phyloP scores from a whole-genome alignment of 37 sponge, comb jelly and placozoan species.

The Cliona cf. orientalis region DNA sequence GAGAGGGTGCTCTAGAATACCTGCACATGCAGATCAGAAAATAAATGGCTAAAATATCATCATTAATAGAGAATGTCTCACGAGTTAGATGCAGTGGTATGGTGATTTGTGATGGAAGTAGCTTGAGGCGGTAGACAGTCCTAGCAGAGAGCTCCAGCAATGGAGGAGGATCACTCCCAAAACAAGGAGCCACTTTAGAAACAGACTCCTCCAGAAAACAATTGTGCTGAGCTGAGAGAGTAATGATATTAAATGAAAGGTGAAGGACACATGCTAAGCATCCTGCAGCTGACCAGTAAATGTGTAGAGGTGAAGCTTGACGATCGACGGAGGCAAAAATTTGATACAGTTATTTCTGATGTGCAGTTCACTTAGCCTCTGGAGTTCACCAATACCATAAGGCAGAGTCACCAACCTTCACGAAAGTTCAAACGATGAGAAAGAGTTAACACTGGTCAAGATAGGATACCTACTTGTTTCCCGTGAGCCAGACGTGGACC shows the following conservation, averaged over 20 bases:
- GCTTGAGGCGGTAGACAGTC: too few species aligned
- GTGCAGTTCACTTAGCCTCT: constrained; percentile 70
- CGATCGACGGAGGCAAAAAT: constrained; percentile 64
- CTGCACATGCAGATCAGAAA: too few species aligned
- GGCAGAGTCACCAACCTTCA: constrained; percentile 64
- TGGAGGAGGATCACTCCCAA: too few species aligned
- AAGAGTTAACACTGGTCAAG: background rate
- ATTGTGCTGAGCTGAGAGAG: constrained; percentile 63
- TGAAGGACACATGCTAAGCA: background rate
- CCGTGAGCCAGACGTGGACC: constrained; percentile 70
- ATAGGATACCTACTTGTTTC: constrained; percentile 49
- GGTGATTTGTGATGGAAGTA: background rate
- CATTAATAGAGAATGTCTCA: too few species aligned
- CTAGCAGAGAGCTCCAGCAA: constrained; percentile 58
- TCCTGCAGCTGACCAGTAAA: constrained; percentile 61
- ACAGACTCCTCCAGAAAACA: constrained; percentile 38
- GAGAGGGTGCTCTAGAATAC: too few species aligned
- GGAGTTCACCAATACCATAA: constrained; percentile 53
- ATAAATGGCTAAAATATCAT: too few species aligned
- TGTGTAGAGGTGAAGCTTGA: constrained; percentile 61
- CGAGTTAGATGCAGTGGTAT: too few species aligned
- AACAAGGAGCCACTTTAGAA: too few species aligned
- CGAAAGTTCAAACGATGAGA: background rate
- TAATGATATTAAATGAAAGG: background rate
- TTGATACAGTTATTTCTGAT: constrained; percentile 61